Evolutionary conservation across 2,888 invertebrate genomes (phyloP), one percentile per base, ranked within the genome.

Genomic region (Suillia variegata): DNA sequence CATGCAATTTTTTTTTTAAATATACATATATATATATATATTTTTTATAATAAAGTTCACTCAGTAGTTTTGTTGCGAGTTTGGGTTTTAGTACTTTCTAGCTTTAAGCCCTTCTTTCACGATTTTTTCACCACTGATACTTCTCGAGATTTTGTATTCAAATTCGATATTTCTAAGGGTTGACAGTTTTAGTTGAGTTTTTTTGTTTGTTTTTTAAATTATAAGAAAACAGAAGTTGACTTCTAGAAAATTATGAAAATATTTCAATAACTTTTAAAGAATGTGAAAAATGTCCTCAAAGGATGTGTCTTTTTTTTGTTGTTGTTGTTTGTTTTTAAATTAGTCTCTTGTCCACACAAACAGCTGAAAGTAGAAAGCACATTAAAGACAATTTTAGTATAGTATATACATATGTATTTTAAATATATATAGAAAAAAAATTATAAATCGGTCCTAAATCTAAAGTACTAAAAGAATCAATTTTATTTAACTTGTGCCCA

Each of bases 151-250:
- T 49, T 33, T n/a, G n/a, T n/a, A n/a, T n/a, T n/a, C n/a, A n/a
- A n/a, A n/a, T n/a, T n/a, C n/a, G n/a, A n/a, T n/a, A n/a, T n/a
- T n/a, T n/a, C n/a, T n/a, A n/a, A n/a, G n/a, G n/a, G n/a, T n/a
- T n/a, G n/a, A n/a, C 38, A 13, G 38, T 38, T 38, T 26, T 45
- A n/a, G 17, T 33, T 12, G 6, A 12, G 15, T 53, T 48, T 33
- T 33, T 52, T 38, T 26, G 26, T 6, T 10, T 6, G 26, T 10
- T 26, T 26, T 26, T 13, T 38, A 38, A 38, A 38, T 38, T 38
- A 38, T 38, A 26, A 38, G 34, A 51, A 18, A 59, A 59, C 59
- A 45, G 55, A 59, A 55, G 45, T 55, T 55, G 47, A 55, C 42
- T 59, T 55, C 55, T 34, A 59, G 59, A 17, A 59, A 55, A 55